These are phyloP conservation scores for Taenioides sp. DNA, from an alignment of 2,797 vertebrate genomes.

Conservation along the genomic window DNA sequence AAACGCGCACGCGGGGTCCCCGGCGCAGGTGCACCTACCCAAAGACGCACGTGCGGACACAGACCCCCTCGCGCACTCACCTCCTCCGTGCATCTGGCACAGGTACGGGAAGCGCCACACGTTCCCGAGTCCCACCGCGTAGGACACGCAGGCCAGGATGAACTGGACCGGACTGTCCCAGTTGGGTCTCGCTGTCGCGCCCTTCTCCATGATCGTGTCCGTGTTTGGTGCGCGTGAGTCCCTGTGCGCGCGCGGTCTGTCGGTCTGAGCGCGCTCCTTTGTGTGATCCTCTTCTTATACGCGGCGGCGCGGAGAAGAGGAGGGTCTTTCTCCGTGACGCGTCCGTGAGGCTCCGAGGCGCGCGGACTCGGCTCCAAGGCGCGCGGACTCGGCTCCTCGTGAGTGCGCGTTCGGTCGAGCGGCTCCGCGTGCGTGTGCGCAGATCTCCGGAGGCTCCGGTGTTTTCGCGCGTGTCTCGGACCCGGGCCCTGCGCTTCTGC, in stretches of 20 bases:
- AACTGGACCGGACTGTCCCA: conserved; percentile 89
- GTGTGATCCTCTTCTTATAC: conserved; percentile 43
- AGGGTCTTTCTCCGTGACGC: conserved; percentile 23
- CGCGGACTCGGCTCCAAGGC: no score
- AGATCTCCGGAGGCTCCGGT: no score
- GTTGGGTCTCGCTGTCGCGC: conserved; percentile 69
- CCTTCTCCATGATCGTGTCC: conserved; percentile 74
- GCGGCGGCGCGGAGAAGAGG: conserved; percentile 18
- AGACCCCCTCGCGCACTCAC: conserved; percentile 82
- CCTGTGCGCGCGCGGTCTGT: background rate
- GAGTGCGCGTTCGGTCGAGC: no score
- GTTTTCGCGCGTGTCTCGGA: no score
- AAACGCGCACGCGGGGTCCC: no score
- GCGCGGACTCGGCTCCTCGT: no score
- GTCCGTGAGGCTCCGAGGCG: no score
- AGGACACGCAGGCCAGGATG: conserved; percentile 91
- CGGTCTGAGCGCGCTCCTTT: background rate
- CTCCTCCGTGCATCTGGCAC: conserved; percentile 94
- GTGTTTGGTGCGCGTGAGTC: no score
- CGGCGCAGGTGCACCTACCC: no score
- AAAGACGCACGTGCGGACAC: no score
- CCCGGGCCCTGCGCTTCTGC: background rate
- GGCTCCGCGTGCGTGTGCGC: no score
- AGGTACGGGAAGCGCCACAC: conserved; percentile 97
- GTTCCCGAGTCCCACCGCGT: conserved; percentile 93